Base-by-base conservation (phyloP, 2,797 vertebrate species). In the Halcyon smyrnensis region DNA sequence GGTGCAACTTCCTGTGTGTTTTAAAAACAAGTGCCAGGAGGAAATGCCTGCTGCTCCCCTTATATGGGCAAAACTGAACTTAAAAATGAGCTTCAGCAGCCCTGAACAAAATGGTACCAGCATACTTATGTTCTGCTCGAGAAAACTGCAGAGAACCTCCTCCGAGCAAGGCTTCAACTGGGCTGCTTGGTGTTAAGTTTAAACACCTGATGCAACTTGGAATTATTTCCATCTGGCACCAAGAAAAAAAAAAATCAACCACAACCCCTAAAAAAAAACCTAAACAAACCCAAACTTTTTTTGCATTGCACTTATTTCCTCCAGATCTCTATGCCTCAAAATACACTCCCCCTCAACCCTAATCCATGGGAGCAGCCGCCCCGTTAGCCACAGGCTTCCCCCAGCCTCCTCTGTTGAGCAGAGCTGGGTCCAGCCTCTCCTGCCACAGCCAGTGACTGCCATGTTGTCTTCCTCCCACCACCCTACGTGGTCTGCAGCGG, bases 21-120 rank as follows among this genome's bases (percentile, higher is more conserved):
- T 93, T 53, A 94, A 92, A 94, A 95, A 92, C 90, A 95, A 95
- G 90, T 43, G 63, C n/a, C 84, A 77, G 73, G 75, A 96, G 96
- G 97, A 96, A 97, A 95, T 83, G 90, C 94, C 86, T 75, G 37
- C 56, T 3, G 6, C 81, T n/a, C 93, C 89, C 94, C 96, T 67
- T 92, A 93, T 89, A 94, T 36, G 94, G 96, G 6, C 78, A 95
- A 86, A 94, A 89, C 80, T 74, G 82, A 97, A 86, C 81, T 77
- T 36, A 50, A 68, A 1, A 12, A 8, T 1, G 2, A 67, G 77
- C 67, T 63, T 18, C 39, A 9, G 71, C 51, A 63, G 16, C 12
- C 5, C 0, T 0, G 15, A 74, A 65, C 11, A 27, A 53, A 76
- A 50, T 0, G 1, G 14, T 19, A 59, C 36, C 87, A 25, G 43